A percentile compares a stretch with the other conserved stretches of the same genome.
These are phyloP conservation scores for Galleria mellonella DNA, from an alignment of 1,140 invertebrate species.

Conservation along the genomic window DNA sequence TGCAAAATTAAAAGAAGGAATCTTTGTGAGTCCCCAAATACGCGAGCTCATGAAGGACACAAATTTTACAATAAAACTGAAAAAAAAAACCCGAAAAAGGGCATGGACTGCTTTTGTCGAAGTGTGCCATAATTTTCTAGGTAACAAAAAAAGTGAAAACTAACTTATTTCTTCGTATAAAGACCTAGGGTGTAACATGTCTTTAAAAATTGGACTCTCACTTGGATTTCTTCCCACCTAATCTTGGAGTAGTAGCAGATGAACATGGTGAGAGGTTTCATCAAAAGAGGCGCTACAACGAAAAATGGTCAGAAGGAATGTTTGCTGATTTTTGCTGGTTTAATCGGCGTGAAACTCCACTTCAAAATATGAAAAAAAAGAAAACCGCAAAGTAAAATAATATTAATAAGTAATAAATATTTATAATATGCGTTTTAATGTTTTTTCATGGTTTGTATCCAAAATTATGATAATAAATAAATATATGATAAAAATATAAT, in stretches of 20 bases:
- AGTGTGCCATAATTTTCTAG: slow-evolving; percentile 12
- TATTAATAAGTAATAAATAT: no score
- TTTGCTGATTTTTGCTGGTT: slow-evolving; percentile 1
- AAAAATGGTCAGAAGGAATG: not conserved
- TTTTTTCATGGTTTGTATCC: no score
- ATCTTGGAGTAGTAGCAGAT: not conserved
- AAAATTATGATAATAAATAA: no score
- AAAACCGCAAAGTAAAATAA: not conserved
- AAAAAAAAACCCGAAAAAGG: not conserved
- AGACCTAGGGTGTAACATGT: slow-evolving; percentile 32
- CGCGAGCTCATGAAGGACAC: not conserved
- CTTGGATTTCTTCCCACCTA: not conserved
- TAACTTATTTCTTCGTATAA: slow-evolving; percentile 32
- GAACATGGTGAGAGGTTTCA: not conserved
- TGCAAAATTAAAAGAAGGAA: not conserved
- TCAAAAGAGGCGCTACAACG: not conserved
- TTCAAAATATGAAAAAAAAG: not conserved
- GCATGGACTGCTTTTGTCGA: not conserved
- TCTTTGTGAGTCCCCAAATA: not conserved
- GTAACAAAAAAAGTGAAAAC: slow-evolving; percentile 19
- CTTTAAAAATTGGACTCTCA: no score
- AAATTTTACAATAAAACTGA: not conserved
- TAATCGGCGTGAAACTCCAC: not conserved
- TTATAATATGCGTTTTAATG: no score
- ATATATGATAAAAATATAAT: no score